phyloP scores from a whole-genome alignment of 1,140 invertebrate genomes.

The Ylistrum balloti region DNA sequence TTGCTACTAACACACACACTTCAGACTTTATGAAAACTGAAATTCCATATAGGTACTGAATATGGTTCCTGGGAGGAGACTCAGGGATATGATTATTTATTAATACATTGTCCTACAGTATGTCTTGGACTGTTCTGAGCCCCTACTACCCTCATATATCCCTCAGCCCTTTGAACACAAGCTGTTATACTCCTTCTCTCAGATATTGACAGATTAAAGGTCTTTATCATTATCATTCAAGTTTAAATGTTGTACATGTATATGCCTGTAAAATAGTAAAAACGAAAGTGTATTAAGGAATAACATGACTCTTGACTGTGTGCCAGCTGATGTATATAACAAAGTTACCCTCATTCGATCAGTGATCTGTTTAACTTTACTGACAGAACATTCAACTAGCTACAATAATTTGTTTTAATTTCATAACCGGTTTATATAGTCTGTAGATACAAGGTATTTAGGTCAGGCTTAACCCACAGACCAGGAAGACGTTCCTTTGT shows the following conservation, averaged over 20 bases:
- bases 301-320: neutral
- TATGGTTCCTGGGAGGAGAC: too few species aligned
- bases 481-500: neutral
- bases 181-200: neutral
- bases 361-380: neutral
- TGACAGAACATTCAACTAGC: neutral
- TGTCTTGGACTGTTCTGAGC: too few species aligned
- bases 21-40: too few species aligned
- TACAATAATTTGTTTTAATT: slow-evolving; percentile 36
- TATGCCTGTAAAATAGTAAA: neutral
- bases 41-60: too few species aligned
- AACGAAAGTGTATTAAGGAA: neutral
- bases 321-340: neutral
- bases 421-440: slow-evolving; percentile 27
- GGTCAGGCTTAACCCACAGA: slow-evolving; percentile 1
- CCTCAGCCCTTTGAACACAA: neutral
- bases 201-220: neutral
- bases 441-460: slow-evolving; percentile 14
- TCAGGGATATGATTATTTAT: too few species aligned
- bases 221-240: neutral
- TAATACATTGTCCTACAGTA: too few species aligned
- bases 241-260: neutral
- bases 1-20: too few species aligned
- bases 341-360: neutral
- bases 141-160: too few species aligned